Conservation (phyloP, 2,113 vertebrate species). For the Microcebus murinus region DNA sequence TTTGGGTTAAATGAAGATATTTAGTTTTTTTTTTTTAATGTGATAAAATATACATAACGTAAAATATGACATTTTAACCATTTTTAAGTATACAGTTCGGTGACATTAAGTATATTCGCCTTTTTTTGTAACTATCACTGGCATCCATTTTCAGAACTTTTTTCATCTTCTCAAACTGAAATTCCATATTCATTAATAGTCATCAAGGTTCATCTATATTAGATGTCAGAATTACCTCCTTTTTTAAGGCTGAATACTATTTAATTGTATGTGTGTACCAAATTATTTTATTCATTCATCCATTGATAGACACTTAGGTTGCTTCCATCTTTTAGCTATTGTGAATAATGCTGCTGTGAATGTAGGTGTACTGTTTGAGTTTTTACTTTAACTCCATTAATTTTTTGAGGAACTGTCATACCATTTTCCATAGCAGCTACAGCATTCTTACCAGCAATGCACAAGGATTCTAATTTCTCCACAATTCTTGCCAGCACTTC, state of each 20-base stretch:
- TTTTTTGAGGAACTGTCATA: background rate
- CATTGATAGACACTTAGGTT: background rate
- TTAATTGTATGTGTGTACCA: background rate
- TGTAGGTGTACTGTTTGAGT: background rate
- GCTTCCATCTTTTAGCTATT: background rate
- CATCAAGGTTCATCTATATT: background rate
- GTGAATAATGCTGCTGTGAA: background rate
- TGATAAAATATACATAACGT: too few species aligned
- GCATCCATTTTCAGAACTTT: background rate
- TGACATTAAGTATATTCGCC: background rate
- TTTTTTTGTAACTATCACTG: background rate
- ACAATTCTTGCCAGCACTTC: background rate
- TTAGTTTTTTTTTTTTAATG: too few species aligned
- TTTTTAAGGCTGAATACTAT: slow-evolving; percentile 3
- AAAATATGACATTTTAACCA: background rate
- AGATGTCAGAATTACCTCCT: background rate
- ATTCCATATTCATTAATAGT: background rate
- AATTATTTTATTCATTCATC: background rate
- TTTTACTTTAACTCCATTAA: background rate
- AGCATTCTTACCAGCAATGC: background rate
- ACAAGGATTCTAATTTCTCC: background rate
- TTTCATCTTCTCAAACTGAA: background rate
- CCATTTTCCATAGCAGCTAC: background rate
- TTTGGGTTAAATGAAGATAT: background rate
- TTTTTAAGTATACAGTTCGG: background rate